Evolutionary conservation across 1,140 invertebrate genomes (phyloP).

Genomic region (Palaemon carinicauda): DNA sequence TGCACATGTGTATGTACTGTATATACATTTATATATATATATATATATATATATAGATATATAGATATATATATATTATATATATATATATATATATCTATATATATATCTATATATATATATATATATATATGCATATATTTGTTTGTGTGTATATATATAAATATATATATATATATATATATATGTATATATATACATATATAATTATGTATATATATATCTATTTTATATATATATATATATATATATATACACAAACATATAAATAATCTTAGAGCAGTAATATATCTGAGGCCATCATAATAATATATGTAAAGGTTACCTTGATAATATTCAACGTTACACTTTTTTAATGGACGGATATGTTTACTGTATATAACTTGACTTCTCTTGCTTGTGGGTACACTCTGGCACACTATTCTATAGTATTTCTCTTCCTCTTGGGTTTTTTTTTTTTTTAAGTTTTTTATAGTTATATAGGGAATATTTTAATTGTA

Average conservation of each 20-base stretch:
- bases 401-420: too few species aligned
- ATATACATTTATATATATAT: neutral
- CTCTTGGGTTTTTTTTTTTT: too few species aligned
- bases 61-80: neutral
- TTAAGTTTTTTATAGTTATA: too few species aligned
- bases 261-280: too few species aligned
- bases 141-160: neutral
- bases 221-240: neutral
- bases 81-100: neutral
- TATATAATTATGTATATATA: neutral
- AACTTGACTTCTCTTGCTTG: too few species aligned
- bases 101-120: neutral
- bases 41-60: slow-evolving; percentile 13
- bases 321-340: too few species aligned
- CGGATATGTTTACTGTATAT: too few species aligned
- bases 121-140: neutral
- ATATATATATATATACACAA: neutral
- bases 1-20: neutral
- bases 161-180: neutral
- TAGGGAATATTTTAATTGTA: too few species aligned
- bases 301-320: too few species aligned
- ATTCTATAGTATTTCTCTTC: too few species aligned
- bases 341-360: too few species aligned
- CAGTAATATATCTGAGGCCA: too few species aligned
- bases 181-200: neutral